Conservation (phyloP, 1,140 invertebrate genomes). For the Pogonomyrmex barbatus region DNA sequence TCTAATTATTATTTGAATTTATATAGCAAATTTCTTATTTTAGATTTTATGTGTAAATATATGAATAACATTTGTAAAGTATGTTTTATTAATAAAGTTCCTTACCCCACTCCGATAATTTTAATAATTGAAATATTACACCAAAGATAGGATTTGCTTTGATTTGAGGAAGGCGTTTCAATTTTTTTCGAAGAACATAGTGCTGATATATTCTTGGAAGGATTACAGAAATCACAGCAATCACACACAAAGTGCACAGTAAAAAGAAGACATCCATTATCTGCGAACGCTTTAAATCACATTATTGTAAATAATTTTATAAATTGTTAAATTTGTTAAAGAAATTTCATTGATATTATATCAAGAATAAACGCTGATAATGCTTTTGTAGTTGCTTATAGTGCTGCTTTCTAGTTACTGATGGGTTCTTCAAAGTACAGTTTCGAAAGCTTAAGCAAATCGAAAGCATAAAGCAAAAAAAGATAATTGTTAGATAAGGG, state of each 20-base stretch:
- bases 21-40: constrained; percentile 29
- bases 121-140: constrained; percentile 32
- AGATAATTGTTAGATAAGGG: no score
- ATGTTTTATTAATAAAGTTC: constrained; percentile 81
- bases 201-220: constrained; percentile 21
- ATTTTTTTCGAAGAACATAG: constrained; percentile 42
- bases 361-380: no score
- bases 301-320: no score
- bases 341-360: background rate
- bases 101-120: constrained; percentile 67
- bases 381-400: no score
- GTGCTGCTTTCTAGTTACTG: no score
- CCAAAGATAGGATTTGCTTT: constrained; percentile 68
- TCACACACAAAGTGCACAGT: constrained; percentile 1
- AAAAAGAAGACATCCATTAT: constrained; percentile 38
- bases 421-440: no score
- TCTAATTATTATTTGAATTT: constrained; percentile 1
- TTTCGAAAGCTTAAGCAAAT: no score
- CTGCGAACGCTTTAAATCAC: constrained; percentile 11
- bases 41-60: background rate
- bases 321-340: background rate
- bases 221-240: constrained; percentile 22
- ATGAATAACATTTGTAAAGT: background rate
- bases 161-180: constrained; percentile 68
- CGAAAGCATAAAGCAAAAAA: no score